A percentile compares a stretch with the other conserved stretches of the same genome.
phyloP scores from a whole-genome alignment of 2,113 vertebrate species.

The Podarcis muralis region DNA sequence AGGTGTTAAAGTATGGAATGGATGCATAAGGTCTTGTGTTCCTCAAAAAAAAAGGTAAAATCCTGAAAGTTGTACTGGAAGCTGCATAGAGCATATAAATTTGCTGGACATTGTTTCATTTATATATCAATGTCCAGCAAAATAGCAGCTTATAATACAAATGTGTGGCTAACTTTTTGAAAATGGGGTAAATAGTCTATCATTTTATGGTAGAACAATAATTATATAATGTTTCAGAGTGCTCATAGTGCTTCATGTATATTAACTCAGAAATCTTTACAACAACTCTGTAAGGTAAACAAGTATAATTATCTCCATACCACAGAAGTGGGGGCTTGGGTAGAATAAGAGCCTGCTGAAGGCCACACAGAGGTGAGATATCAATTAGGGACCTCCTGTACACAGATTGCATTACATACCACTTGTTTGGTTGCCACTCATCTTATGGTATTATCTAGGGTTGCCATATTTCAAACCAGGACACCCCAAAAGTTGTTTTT shows the following conservation, averaged over 20 bases:
- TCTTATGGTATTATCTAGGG: too few species aligned
- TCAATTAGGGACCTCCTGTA: background rate
- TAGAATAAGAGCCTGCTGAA: background rate
- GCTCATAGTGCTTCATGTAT: background rate
- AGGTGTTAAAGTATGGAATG: background rate
- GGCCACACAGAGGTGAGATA: background rate
- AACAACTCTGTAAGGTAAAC: background rate
- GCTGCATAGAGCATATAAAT: background rate
- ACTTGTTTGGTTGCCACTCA: background rate
- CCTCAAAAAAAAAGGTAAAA: background rate
- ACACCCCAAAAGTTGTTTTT: too few species aligned
- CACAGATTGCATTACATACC: background rate
- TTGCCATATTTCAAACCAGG: too few species aligned
- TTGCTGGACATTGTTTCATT: background rate
- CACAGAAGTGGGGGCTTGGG: background rate
- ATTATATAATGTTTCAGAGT: background rate
- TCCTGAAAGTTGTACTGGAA: background rate
- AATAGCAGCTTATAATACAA: background rate
- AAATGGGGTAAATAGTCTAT: background rate
- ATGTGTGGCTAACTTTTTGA: background rate
- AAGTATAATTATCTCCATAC: background rate
- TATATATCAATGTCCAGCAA: background rate
- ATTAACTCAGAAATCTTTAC: background rate
- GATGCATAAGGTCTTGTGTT: background rate
- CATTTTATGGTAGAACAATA: background rate